Conservation (phyloP, 2,888 invertebrate genomes). For the Lycia hirtaria region DNA sequence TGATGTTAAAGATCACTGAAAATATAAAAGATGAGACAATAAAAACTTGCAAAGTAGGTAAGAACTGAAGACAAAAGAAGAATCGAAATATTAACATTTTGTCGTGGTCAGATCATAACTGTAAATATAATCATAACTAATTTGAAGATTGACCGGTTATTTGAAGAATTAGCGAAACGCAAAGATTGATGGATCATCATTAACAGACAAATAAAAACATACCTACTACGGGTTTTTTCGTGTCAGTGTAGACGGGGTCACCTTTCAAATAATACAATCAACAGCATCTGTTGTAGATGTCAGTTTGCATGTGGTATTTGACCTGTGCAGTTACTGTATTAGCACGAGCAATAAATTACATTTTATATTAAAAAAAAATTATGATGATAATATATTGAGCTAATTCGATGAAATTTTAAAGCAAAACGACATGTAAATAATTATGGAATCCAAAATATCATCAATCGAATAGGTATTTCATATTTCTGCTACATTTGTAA, state of each 20-base stretch:
- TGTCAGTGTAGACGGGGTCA: constrained; percentile 52
- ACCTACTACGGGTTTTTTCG: constrained; percentile 41
- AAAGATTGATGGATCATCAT: constrained; percentile 43
- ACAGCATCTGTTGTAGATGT: constrained; percentile 50
- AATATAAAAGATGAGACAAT: neutral
- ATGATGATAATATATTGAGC: neutral
- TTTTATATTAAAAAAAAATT: neutral
- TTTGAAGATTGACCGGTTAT: constrained; percentile 45
- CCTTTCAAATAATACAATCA: constrained; percentile 44
- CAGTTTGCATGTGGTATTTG: constrained; percentile 38
- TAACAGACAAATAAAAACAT: constrained; percentile 26
- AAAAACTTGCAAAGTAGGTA: neutral
- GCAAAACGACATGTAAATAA: too few relatives aligned
- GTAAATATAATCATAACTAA: constrained; percentile 30
- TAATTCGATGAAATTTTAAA: too few relatives aligned
- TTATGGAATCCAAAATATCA: too few relatives aligned
- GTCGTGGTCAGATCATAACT: constrained; percentile 33
- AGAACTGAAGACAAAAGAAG: constrained; percentile 23
- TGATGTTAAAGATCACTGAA: neutral
- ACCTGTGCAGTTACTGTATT: constrained; percentile 8
- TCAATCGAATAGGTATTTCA: too few relatives aligned
- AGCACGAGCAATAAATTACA: neutral
- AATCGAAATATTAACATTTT: neutral
- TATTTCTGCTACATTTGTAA: too few relatives aligned
- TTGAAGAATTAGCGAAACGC: constrained; percentile 24